Conservation (phyloP, 2,888 invertebrate species). For the Phengaris alcon region DNA sequence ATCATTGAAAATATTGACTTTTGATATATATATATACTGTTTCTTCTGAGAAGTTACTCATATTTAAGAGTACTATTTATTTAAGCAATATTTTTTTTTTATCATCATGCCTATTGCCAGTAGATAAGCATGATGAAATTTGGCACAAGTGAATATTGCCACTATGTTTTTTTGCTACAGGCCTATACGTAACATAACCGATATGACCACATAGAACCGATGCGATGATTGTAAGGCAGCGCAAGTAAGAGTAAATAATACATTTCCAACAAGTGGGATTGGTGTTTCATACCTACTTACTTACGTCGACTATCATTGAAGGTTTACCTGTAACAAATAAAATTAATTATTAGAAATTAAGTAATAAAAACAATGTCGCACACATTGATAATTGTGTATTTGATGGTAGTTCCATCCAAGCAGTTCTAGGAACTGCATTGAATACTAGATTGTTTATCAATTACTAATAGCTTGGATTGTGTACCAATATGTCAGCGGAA, state of each 20-base stretch:
- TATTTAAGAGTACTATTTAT: too few species aligned
- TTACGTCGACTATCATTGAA: background rate
- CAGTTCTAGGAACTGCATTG: background rate
- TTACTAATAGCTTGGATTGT: constrained; percentile 21
- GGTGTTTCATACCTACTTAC: background rate
- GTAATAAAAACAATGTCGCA: background rate
- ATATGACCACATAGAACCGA: background rate
- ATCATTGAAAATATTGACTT: too few species aligned
- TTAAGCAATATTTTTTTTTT: too few species aligned
- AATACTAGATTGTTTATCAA: background rate
- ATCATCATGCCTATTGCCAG: background rate
- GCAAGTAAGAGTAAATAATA: background rate
- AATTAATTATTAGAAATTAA: background rate
- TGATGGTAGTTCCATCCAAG: background rate
- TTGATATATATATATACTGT: too few species aligned
- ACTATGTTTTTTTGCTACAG: background rate
- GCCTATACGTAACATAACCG: background rate
- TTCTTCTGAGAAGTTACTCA: too few species aligned
- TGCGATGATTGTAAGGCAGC: background rate
- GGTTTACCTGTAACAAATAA: constrained; percentile 14
- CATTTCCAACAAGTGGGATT: background rate
- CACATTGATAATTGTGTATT: background rate
- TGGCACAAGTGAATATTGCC: constrained; percentile 9
- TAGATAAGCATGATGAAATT: background rate
- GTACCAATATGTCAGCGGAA: constrained; percentile 33